Evolutionary conservation across 1,140 invertebrate genomes (phyloP).

Genomic region (Neodiprion virginianus): DNA sequence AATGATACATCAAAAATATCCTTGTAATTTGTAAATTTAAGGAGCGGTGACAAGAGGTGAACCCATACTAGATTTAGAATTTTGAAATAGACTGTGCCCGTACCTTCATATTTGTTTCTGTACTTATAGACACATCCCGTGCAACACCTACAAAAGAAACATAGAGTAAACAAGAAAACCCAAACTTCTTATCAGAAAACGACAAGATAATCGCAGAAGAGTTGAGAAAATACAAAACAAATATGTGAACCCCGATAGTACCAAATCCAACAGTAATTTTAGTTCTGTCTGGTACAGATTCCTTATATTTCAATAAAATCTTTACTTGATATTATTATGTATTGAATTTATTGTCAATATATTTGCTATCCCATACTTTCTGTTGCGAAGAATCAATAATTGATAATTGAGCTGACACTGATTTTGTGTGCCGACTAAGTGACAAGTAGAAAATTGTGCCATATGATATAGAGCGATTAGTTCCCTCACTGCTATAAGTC

Average conservation of each 20-base stretch:
- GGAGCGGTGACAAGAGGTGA: constrained; percentile 10
- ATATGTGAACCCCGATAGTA: constrained; percentile 61
- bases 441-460: too few relatives aligned
- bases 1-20: not conserved
- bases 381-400: too few relatives aligned
- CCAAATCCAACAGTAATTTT: constrained; percentile 63
- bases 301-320: constrained; percentile 64
- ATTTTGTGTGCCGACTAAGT: too few relatives aligned
- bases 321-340: constrained; percentile 45
- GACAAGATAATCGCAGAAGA: constrained; percentile 45
- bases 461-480: too few relatives aligned
- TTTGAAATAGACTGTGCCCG: constrained; percentile 59
- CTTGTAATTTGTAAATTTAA: constrained; percentile 50
- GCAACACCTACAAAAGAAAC: constrained; percentile 41
- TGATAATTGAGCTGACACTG: too few relatives aligned
- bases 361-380: too few relatives aligned
- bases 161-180: not conserved
- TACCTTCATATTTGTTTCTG: constrained; percentile 61
- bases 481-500: too few relatives aligned
- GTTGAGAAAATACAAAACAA: constrained; percentile 51
- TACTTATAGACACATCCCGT: constrained; percentile 60
- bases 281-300: constrained; percentile 65
- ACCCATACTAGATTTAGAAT: constrained; percentile 52
- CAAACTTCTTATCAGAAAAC: not conserved
- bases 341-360: too few relatives aligned